phyloP scores from a whole-genome alignment of 2,113 vertebrate species.

The Rutilus rutilus region DNA sequence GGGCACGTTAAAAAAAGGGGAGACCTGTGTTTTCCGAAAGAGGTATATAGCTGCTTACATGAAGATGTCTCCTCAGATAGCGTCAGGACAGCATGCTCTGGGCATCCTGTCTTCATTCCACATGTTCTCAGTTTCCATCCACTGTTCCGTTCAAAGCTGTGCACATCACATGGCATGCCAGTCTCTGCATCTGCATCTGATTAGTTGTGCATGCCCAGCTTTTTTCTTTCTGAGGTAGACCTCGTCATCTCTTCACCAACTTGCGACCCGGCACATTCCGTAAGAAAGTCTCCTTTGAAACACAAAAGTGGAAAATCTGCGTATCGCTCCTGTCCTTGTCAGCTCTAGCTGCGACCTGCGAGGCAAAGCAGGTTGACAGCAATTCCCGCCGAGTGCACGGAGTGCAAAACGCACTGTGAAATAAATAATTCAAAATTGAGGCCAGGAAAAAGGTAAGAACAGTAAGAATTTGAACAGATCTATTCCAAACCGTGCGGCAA shows the following conservation, averaged over 20 bases:
- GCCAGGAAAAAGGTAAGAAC: neutral
- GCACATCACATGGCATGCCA: slow-evolving; percentile 1
- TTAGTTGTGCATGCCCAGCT: slow-evolving; percentile 51
- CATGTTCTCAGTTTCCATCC: slow-evolving; percentile 38
- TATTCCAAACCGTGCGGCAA: slow-evolving; percentile 1
- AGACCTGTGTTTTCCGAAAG: slow-evolving; percentile 1
- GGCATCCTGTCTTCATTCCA: slow-evolving; percentile 19
- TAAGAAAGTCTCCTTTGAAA: slow-evolving; percentile 21
- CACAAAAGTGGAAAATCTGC: slow-evolving; percentile 24
- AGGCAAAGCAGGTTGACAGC: slow-evolving; percentile 18
- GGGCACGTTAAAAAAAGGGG: neutral
- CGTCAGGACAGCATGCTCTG: neutral
- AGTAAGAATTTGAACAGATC: neutral
- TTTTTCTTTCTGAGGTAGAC: slow-evolving; percentile 44
- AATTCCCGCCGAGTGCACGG: neutral
- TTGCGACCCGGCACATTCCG: slow-evolving; percentile 10
- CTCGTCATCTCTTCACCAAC: neutral
- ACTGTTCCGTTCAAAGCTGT: slow-evolving; percentile 13
- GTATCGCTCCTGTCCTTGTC: slow-evolving; percentile 11
- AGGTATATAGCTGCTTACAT: neutral
- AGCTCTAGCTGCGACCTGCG: slow-evolving; percentile 14
- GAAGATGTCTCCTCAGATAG: neutral
- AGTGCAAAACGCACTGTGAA: neutral
- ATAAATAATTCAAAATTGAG: neutral
- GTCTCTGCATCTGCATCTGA: slow-evolving; percentile 42